Percentiles rank a stretch among this genome's conserved stretches.
Evolutionary conservation across 2,888 invertebrate genomes (phyloP).

Genomic region (Erebia palarica): DNA sequence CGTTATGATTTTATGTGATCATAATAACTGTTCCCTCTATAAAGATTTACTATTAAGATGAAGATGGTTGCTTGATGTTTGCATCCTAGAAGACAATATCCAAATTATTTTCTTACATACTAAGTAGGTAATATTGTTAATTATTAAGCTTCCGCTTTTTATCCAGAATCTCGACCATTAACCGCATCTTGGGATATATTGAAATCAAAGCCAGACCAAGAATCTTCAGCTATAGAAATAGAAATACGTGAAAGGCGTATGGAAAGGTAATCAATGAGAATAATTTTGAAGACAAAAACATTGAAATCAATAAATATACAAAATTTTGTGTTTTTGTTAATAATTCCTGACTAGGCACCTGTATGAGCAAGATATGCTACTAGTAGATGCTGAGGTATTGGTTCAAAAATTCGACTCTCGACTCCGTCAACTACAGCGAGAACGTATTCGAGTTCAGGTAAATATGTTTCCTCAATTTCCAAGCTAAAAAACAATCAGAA

Average conservation of each 20-base stretch:
- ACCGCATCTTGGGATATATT: slow-evolving; percentile 70
- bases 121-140: neutral
- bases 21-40: too few relatives aligned
- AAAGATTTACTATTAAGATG: too few relatives aligned
- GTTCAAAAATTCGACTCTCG: slow-evolving; percentile 86
- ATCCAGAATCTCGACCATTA: slow-evolving; percentile 62
- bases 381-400: slow-evolving; percentile 81
- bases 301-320: neutral
- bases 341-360: slow-evolving; percentile 65
- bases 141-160: neutral
- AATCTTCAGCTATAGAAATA: slow-evolving; percentile 76
- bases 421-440: slow-evolving; percentile 79
- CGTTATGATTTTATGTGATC: too few relatives aligned
- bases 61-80: too few relatives aligned
- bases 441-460: slow-evolving; percentile 83
- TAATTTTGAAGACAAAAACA: neutral
- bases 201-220: slow-evolving; percentile 61
- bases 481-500: neutral
- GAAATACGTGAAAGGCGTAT: slow-evolving; percentile 81
- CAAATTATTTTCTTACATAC: too few relatives aligned
- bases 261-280: slow-evolving; percentile 55
- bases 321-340: neutral
- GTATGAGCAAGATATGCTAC: slow-evolving; percentile 85
- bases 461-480: neutral
- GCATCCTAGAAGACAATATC: too few relatives aligned